Percentiles rank a stretch among this genome's conserved stretches.
These are phyloP conservation scores for Microplitis demolitor DNA, from an alignment of 1,140 invertebrate species.

Conservation along the genomic window DNA sequence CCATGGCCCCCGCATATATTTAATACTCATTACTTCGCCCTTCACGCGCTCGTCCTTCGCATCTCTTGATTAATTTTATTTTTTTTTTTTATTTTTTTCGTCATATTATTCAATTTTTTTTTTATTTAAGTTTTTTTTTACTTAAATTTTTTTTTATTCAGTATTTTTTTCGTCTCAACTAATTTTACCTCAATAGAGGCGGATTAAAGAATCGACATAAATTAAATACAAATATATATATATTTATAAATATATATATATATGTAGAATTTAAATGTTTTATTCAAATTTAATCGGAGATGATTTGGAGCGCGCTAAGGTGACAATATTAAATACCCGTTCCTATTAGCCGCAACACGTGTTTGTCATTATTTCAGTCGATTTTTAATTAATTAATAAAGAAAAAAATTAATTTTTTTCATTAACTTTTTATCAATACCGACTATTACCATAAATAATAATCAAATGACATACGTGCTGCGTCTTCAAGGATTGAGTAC, in stretches of 20 bases:
- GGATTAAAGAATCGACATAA: neutral
- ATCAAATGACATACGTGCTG: no score
- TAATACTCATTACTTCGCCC: constrained; percentile 53
- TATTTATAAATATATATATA: neutral
- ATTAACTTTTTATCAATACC: no score
- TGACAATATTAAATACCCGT: constrained; percentile 38
- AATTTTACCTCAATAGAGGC: neutral
- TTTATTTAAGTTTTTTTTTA: constrained; percentile 12
- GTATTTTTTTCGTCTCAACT: neutral
- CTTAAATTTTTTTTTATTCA: neutral
- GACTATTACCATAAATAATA: no score
- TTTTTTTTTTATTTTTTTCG: constrained; percentile 28
- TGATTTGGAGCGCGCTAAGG: constrained; percentile 22
- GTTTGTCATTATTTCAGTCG: neutral
- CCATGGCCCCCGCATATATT: constrained; percentile 60
- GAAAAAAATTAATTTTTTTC: neutral
- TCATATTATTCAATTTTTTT: constrained; percentile 40
- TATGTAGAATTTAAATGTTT: neutral
- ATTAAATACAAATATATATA: neutral
- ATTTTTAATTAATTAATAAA: neutral
- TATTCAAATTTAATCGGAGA: constrained; percentile 4
- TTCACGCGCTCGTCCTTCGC: constrained; percentile 41
- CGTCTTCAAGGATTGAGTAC: constrained; percentile 16
- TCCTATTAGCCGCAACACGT: constrained; percentile 36
- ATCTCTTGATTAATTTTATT: constrained; percentile 42